A percentile compares a stretch with the other conserved stretches of the same genome.
These are phyloP conservation scores for Macrosoma leucophasiata DNA, from an alignment of 2,888 invertebrate genomes.

Conservation along the genomic window DNA sequence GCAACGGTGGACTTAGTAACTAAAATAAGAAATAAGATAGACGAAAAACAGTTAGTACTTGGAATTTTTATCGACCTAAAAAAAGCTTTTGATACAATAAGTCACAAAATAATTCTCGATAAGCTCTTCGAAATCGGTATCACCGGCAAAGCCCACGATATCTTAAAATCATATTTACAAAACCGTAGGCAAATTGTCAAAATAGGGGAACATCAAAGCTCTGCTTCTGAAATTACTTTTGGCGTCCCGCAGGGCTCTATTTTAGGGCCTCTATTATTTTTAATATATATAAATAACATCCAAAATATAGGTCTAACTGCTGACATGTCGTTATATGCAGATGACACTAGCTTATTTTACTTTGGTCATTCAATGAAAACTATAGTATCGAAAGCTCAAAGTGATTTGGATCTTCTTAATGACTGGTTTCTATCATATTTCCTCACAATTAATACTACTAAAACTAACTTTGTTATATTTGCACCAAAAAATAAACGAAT, in stretches of 20 bases:
- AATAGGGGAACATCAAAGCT: background rate
- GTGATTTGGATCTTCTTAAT: slow-evolving; percentile 13
- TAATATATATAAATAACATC: slow-evolving; percentile 16
- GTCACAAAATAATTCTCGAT: slow-evolving; percentile 5
- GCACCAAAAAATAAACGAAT: slow-evolving; percentile 1
- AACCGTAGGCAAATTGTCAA: slow-evolving; percentile 4
- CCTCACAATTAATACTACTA: slow-evolving; percentile 18
- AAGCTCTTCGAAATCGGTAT: slow-evolving; percentile 3
- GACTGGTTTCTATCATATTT: slow-evolving; percentile 18
- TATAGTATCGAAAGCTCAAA: slow-evolving; percentile 12
- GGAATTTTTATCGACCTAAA: slow-evolving; percentile 6
- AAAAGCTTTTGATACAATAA: too few species aligned
- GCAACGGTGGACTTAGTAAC: slow-evolving; percentile 6
- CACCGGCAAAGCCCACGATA: background rate
- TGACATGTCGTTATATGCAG: slow-evolving; percentile 18
- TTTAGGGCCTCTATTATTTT: slow-evolving; percentile 10
- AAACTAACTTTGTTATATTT: slow-evolving; percentile 15
- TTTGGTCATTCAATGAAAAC: slow-evolving; percentile 13
- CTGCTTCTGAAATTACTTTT: background rate
- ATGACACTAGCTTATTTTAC: slow-evolving; percentile 22
- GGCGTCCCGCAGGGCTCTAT: background rate
- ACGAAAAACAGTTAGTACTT: slow-evolving; percentile 3
- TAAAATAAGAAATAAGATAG: slow-evolving; percentile 2
- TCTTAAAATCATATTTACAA: slow-evolving; percentile 8
- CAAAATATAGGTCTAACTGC: slow-evolving; percentile 9